phyloP scores from a whole-genome alignment of 2,113 vertebrate species.

The Silurus glanis region DNA sequence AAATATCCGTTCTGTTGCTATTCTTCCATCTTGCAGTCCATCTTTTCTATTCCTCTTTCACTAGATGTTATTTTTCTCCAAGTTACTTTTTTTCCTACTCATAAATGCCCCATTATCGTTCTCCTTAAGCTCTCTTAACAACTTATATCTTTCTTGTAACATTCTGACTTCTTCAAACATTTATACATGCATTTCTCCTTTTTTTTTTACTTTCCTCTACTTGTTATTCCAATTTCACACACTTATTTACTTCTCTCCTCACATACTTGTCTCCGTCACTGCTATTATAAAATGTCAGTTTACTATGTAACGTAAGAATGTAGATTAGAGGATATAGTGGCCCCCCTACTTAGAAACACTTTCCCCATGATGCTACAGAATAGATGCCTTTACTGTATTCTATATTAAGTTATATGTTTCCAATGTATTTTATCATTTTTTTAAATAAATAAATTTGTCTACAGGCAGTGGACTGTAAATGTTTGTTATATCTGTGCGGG shows the following conservation, averaged over 20 bases:
- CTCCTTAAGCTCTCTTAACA: background rate
- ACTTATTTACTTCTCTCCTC: background rate
- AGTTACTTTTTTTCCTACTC: background rate
- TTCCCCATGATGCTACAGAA: background rate
- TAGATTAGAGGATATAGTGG: constrained; percentile 52
- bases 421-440: no score
- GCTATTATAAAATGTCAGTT: constrained; percentile 59
- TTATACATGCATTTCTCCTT: constrained; percentile 41
- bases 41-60: background rate
- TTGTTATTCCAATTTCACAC: background rate
- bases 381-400: background rate
- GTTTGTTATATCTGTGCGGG: constrained; percentile 48
- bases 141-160: background rate
- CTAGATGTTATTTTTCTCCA: background rate
- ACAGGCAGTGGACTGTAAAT: constrained; percentile 41
- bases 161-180: constrained; percentile 37
- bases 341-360: constrained; percentile 39
- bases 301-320: constrained; percentile 55
- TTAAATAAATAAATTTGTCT: constrained; percentile 23
- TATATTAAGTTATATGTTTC: background rate
- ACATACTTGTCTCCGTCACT: constrained; percentile 52
- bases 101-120: background rate
- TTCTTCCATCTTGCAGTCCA: background rate
- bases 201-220: background rate
- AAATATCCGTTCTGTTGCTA: background rate